phyloP scores from a whole-genome alignment of 1,140 invertebrate genomes.

The Drosophila kohkoa region DNA sequence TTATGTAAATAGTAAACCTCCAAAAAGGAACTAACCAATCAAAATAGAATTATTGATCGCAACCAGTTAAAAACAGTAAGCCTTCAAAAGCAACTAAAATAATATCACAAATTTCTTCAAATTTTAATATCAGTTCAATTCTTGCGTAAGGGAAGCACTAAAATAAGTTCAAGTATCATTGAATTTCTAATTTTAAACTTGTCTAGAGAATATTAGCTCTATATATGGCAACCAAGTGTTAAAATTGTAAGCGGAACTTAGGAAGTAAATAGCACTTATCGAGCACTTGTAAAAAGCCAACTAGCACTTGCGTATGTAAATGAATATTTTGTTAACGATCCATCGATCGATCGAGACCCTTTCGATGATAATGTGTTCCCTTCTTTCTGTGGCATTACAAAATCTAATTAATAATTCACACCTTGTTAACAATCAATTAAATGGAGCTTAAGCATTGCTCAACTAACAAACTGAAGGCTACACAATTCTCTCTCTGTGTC shows the following conservation, averaged over 20 bases:
- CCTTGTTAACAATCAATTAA: slow-evolving; percentile 50
- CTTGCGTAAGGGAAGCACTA: neutral
- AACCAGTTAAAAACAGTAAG: too few species aligned
- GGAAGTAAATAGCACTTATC: neutral
- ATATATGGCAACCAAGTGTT: neutral
- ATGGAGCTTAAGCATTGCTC: slow-evolving; percentile 9
- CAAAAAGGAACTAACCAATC: too few species aligned
- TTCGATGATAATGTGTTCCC: neutral
- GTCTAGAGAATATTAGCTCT: neutral
- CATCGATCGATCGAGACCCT: neutral
- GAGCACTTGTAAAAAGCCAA: neutral
- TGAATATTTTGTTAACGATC: slow-evolving; percentile 11
- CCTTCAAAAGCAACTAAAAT: too few species aligned
- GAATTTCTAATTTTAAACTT: slow-evolving; percentile 1
- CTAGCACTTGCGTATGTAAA: neutral
- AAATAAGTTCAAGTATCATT: neutral
- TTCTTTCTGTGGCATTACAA: neutral
- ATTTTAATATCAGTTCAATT: neutral
- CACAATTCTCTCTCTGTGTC: neutral
- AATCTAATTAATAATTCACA: slow-evolving; percentile 23
- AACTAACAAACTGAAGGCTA: slow-evolving; percentile 3
- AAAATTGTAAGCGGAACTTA: neutral
- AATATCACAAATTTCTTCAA: too few species aligned
- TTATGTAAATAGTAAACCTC: too few species aligned
- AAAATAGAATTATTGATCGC: too few species aligned